A percentile compares a stretch with the other conserved stretches of the same genome.
These are phyloP conservation scores for Exaiptasia diaphana DNA, from an alignment of 64 coral and sea anemone genomes.

Conservation along the genomic window DNA sequence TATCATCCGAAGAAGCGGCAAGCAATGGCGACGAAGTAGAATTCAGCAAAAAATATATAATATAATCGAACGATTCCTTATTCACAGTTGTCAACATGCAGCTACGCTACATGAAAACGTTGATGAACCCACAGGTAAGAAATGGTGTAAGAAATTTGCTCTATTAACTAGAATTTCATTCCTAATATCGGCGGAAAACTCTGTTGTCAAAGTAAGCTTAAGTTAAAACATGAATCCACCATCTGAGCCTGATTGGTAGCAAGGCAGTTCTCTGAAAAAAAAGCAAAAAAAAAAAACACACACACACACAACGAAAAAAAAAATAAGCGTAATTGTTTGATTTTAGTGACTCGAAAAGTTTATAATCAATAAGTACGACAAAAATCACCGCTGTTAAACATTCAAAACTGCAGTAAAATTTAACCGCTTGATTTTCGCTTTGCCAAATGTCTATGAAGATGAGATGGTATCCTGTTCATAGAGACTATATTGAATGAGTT, in stretches of 20 bases:
- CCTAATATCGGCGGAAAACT: neutral
- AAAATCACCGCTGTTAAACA: too few species aligned
- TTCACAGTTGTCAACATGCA: conserved; percentile 59
- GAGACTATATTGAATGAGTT: too few species aligned
- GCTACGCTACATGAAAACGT: conserved; percentile 97
- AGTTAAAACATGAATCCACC: too few species aligned
- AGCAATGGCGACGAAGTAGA: conserved; percentile 49
- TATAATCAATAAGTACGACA: too few species aligned
- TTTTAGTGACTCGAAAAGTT: too few species aligned
- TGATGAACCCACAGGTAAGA: conserved; percentile 86
- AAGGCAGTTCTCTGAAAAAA: too few species aligned
- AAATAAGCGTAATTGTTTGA: too few species aligned
- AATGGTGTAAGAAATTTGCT: neutral
- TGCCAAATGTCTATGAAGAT: too few species aligned
- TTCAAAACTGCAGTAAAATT: too few species aligned
- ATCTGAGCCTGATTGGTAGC: too few species aligned
- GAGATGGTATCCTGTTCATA: too few species aligned
- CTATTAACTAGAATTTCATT: neutral
- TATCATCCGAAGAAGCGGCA: conserved; percentile 20
- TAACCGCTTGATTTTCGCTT: too few species aligned
- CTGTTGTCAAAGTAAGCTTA: neutral
- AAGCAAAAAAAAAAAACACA: neutral
- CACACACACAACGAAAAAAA: neutral
- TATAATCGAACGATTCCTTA: neutral
- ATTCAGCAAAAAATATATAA: neutral